Evolutionary conservation across 2,113 vertebrate species (phyloP).

Genomic region (Sterrhoptilus dennistouni): DNA sequence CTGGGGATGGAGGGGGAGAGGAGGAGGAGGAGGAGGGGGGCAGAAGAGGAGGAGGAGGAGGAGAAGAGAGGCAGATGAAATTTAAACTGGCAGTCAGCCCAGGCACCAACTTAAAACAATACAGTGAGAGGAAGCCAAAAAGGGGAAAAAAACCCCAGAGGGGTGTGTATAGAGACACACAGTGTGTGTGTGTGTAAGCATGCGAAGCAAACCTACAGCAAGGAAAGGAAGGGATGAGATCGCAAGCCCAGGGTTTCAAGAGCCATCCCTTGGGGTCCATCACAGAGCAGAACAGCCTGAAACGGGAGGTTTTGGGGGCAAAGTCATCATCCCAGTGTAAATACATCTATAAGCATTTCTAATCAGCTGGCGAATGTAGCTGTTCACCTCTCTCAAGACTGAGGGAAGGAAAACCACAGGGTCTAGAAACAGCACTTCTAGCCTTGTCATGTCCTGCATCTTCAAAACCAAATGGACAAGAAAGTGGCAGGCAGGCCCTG

Average conservation of each 20-base stretch:
- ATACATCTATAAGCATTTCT: not conserved
- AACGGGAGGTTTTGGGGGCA: not conserved
- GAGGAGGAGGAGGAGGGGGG: not conserved
- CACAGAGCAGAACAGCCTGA: not conserved
- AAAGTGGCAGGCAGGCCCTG: not conserved
- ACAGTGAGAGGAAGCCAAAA: constrained; percentile 55
- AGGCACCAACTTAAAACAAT: constrained; percentile 71
- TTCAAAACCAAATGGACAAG: not conserved
- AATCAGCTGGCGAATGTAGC: not conserved
- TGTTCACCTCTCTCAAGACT: not conserved
- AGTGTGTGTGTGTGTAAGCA: not conserved
- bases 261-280: not conserved
- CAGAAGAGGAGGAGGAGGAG: not conserved
- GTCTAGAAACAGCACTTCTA: not conserved
- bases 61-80: constrained; percentile 47
- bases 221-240: not conserved
- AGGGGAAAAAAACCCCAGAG: constrained; percentile 6
- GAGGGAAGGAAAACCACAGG: not conserved
- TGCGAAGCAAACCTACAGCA: not conserved
- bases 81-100: constrained; percentile 61
- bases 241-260: not conserved
- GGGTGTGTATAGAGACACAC: not conserved
- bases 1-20: constrained; percentile 40
- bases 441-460: not conserved
- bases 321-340: not conserved